A percentile compares a stretch with the other conserved stretches of the same genome.
These are phyloP conservation scores for Channallabes apus DNA, from an alignment of 2,797 vertebrate species.

Conservation along the genomic window DNA sequence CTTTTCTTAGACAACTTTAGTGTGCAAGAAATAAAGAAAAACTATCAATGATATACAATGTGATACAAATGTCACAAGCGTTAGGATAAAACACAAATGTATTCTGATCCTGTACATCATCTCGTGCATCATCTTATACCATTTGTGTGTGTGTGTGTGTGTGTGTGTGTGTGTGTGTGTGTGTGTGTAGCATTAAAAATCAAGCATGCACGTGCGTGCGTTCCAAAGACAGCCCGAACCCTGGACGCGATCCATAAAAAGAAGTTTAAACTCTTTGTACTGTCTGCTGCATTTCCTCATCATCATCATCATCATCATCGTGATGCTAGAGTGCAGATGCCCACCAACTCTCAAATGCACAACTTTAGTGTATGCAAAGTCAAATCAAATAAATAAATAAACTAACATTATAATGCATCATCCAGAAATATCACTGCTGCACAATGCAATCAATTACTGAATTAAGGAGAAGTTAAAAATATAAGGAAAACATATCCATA, in stretches of 20 bases:
- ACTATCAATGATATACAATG: not conserved
- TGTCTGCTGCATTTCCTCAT: not conserved
- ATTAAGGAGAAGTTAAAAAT: not conserved
- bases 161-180: too few relatives aligned
- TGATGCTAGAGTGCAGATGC: not conserved
- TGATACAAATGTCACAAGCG: not conserved
- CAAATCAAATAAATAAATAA: not conserved
- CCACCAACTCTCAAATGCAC: conserved; percentile 8
- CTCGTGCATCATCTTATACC: not conserved
- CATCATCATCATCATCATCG: too few relatives aligned
- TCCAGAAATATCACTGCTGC: not conserved
- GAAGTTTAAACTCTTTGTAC: not conserved
- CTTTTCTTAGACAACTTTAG: not conserved
- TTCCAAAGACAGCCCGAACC: not conserved
- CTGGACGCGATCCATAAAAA: not conserved
- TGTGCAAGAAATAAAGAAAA: not conserved
- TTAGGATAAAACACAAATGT: not conserved
- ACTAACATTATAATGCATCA: not conserved
- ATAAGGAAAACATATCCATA: too few relatives aligned
- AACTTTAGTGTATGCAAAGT: not conserved
- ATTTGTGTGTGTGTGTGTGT: not conserved
- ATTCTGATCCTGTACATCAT: not conserved
- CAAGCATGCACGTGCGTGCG: not conserved
- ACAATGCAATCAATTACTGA: not conserved
- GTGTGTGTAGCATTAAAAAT: not conserved